phyloP scores from a whole-genome alignment of 1,140 invertebrate genomes.

The Drosophila aff. region DNA sequence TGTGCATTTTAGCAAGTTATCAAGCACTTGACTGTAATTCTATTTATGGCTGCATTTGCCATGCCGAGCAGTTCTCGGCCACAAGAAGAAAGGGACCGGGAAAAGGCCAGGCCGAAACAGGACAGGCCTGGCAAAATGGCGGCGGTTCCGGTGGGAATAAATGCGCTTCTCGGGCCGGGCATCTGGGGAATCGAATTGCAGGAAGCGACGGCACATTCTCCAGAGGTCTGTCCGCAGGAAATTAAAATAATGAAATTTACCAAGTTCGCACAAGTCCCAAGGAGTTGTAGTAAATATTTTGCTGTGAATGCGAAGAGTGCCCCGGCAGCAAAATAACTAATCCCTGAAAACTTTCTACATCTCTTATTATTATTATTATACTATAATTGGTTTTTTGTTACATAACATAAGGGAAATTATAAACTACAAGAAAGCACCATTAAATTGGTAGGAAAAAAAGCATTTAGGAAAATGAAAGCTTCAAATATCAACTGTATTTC shows the following conservation, averaged over 20 bases:
- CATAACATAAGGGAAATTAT: background rate
- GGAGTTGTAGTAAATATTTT: conserved; percentile 6
- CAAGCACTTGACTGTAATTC: conserved; percentile 80
- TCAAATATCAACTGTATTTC: background rate
- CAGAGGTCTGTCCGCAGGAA: conserved; percentile 20
- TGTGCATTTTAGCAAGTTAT: conserved; percentile 75
- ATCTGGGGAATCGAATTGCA: conserved; percentile 41
- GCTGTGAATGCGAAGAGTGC: background rate
- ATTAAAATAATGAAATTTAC: conserved; percentile 41
- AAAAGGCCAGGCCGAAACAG: conserved; percentile 29
- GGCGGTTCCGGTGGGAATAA: conserved; percentile 24
- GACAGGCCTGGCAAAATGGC: conserved; percentile 33
- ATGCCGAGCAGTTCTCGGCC: conserved; percentile 39
- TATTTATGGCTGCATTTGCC: conserved; percentile 78
- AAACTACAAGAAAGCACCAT: too few species aligned
- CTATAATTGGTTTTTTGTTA: background rate
- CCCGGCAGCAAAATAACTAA: background rate
- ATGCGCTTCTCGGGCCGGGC: conserved; percentile 25
- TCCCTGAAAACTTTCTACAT: background rate
- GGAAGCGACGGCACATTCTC: conserved; percentile 16
- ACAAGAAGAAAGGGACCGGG: conserved; percentile 17
- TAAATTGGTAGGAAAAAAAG: background rate
- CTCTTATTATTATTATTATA: too few species aligned
- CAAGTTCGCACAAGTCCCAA: conserved; percentile 2
- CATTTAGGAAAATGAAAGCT: background rate